phyloP scores from a whole-genome alignment of 2,888 invertebrate species.

The Anaspis maculata region DNA sequence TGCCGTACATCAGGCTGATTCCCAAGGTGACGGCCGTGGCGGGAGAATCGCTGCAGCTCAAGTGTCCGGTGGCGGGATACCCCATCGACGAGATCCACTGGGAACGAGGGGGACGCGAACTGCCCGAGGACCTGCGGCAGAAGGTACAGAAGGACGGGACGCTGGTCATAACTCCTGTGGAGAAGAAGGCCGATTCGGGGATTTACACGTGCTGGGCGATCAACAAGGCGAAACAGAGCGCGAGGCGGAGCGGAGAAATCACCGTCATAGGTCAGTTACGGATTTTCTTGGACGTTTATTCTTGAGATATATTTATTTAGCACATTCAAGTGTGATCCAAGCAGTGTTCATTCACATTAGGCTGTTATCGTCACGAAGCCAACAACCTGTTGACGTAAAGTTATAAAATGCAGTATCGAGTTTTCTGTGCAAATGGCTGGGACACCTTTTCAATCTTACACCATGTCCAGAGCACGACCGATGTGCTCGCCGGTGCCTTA shows the following conservation, averaged over 20 bases:
- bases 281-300: too few species aligned
- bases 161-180: constrained; percentile 65
- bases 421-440: too few species aligned
- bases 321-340: too few species aligned
- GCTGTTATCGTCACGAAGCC: too few species aligned
- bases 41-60: constrained; percentile 62
- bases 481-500: too few species aligned
- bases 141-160: constrained; percentile 67
- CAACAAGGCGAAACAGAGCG: constrained; percentile 69
- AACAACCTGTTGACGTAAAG: too few species aligned
- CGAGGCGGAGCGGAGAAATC: constrained; percentile 64
- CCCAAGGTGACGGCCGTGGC: constrained; percentile 76
- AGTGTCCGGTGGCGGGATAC: constrained; percentile 77
- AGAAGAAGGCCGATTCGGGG: constrained; percentile 65
- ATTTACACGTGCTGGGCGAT: constrained; percentile 74
- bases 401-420: too few species aligned
- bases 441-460: too few species aligned
- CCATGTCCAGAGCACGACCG: too few species aligned
- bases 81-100: constrained; percentile 74
- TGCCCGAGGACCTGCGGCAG: constrained; percentile 74
- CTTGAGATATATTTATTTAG: too few species aligned
- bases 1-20: constrained; percentile 70
- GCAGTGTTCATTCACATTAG: too few species aligned
- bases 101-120: constrained; percentile 64
- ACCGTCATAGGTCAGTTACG: constrained; percentile 63